Conservation (phyloP, 2,888 invertebrate species). For the Scrobipalpa atriplicella region DNA sequence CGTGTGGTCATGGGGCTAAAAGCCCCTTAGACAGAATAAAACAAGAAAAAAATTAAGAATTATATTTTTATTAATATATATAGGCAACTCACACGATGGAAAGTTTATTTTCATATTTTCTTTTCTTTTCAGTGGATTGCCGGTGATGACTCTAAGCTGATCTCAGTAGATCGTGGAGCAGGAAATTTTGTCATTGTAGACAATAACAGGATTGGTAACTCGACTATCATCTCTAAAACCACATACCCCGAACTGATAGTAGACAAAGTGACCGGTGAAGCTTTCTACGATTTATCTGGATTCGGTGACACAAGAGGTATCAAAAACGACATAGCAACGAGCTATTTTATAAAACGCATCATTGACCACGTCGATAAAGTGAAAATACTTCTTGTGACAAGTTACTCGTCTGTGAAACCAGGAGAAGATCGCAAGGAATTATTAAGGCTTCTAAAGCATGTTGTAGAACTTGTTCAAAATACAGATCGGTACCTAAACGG, state of each 20-base stretch:
- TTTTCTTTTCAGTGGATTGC: neutral
- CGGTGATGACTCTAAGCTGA: neutral
- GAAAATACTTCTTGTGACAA: conserved; percentile 9
- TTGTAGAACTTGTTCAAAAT: neutral
- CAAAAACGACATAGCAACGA: neutral
- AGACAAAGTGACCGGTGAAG: neutral
- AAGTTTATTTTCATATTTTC: neutral
- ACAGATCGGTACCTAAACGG: neutral
- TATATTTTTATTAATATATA: no score
- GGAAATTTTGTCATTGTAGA: neutral
- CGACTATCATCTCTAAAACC: neutral
- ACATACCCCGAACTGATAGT: conserved; percentile 3
- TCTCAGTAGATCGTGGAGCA: neutral
- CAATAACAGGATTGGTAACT: conserved; percentile 2
- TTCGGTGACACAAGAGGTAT: conserved; percentile 13
- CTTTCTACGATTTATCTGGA: neutral
- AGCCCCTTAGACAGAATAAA: no score
- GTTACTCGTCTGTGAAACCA: neutral
- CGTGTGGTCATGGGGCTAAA: no score
- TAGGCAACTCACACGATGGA: no score
- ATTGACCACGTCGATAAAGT: neutral
- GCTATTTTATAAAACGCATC: conserved; percentile 6
- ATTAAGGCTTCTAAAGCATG: neutral
- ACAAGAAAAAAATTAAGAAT: no score
- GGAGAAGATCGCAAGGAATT: neutral